Evolutionary conservation across 2,888 invertebrate species (phyloP), one percentile per base, ranked within the genome.

Genomic region (Lumbricus terrestris): DNA sequence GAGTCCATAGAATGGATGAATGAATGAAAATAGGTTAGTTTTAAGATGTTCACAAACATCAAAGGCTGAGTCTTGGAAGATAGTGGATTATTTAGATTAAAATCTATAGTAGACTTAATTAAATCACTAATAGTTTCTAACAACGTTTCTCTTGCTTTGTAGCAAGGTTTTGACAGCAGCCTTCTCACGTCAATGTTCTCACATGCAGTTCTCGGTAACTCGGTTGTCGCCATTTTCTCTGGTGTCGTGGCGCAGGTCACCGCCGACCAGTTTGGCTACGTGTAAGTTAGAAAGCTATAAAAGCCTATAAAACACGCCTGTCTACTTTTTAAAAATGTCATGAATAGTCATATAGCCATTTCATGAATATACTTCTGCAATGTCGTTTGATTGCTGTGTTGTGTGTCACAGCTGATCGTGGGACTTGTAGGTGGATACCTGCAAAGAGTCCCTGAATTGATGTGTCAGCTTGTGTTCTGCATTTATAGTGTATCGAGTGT

Each of bases 251-350:
- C 96, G 37, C 96, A 96, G 92, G 93, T 93, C 89, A 95, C 95
- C 90, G 96, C 95, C 20, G 95, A 95, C 91, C 90, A 90, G 20
- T 95, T 95, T 93, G 95, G 95, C 91, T 96, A 94, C 93, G 95
- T 96, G 95, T 95, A 93, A 94, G 90, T 83, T 85, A 35, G 18
- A 23, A 69, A 54, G n/a, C n/a, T n/a, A n/a, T n/a, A n/a, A n/a
- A n/a, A n/a, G 47, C 23, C 23, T 47, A 23, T 47, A 47, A 47
- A 1, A 47, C 47, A 47, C 20, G 8, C 40, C 20, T 47, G 8
- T 47, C 23, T 47, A 23, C 47, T 47, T 1, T 23, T 47, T 47
- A 2, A 11, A 47, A 47, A 47, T 23, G 47, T 47, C 6, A 47
- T 47, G 47, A 23, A 23, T 23, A 11, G 13, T 47, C 38, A 5